Evolutionary conservation across 1,140 invertebrate species (phyloP).

Genomic region (Goniozus legneri): DNA sequence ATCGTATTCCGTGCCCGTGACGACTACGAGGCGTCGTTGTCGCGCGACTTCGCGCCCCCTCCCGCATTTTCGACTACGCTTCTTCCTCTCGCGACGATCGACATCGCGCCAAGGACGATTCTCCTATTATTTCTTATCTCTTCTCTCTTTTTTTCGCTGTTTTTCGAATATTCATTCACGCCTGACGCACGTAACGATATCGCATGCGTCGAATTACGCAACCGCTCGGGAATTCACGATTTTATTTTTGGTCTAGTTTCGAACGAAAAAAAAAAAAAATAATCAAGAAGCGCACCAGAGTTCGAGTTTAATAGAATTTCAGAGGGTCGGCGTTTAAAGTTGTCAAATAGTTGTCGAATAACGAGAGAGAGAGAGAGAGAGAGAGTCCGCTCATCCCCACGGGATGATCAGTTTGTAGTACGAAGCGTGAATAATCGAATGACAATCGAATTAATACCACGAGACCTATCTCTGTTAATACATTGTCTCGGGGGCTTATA

Average conservation of each 20-base stretch:
- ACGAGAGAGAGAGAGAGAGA: neutral
- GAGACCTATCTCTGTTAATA: slow-evolving; percentile 17
- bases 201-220: too few species aligned
- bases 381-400: slow-evolving; percentile 5
- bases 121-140: slow-evolving; percentile 8
- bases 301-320: too few species aligned
- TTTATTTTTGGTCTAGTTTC: too few species aligned
- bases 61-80: too few species aligned
- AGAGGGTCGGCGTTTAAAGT: too few species aligned
- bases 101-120: slow-evolving; percentile 26
- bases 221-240: too few species aligned
- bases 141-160: slow-evolving; percentile 2
- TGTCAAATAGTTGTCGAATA: neutral
- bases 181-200: too few species aligned
- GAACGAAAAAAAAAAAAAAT: too few species aligned
- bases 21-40: slow-evolving; percentile 27
- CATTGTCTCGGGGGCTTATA: too few species aligned
- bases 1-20: slow-evolving; percentile 39
- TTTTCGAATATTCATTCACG: too few species aligned
- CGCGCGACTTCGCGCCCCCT: slow-evolving; percentile 23
- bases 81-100: too few species aligned
- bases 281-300: too few species aligned
- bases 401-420: slow-evolving; percentile 12
- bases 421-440: slow-evolving; percentile 41
- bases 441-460: slow-evolving; percentile 46